phyloP scores from a whole-genome alignment of 2,113 vertebrate species.

The Balaeniceps rex region DNA sequence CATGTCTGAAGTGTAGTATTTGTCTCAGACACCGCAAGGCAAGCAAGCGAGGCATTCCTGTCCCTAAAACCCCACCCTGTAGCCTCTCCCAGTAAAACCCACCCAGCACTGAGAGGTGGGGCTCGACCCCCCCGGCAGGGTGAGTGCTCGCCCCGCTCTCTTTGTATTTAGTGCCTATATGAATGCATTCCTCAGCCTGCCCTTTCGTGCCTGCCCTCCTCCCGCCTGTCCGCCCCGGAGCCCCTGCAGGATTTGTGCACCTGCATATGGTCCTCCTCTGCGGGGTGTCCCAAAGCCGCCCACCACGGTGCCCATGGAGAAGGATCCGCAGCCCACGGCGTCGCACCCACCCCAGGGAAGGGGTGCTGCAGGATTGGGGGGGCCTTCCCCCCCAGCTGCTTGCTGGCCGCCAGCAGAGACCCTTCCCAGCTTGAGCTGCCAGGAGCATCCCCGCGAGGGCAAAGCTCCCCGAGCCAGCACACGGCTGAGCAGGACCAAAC shows the following conservation, averaged over 20 bases:
- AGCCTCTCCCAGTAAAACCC: neutral
- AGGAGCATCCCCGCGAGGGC: fast-evolving
- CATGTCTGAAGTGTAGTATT: fast-evolving
- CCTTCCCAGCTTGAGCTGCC: neutral
- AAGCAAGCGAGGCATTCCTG: neutral
- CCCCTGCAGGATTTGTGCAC: neutral
- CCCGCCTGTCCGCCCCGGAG: neutral
- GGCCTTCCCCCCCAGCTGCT: no score
- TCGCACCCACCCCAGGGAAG: neutral
- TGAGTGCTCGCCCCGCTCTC: neutral
- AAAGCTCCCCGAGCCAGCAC: neutral
- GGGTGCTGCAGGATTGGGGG: fast-evolving
- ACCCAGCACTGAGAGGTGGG: neutral
- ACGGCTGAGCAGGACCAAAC: neutral
- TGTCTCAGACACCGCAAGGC: neutral
- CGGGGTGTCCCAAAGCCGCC: neutral
- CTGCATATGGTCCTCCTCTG: fast-evolving
- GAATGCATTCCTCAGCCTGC: neutral
- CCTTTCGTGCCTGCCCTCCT: neutral
- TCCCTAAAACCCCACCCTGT: neutral
- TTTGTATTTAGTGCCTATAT: fast-evolving
- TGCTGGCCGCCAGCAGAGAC: neutral
- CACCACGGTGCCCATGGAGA: fast-evolving
- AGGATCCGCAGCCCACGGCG: neutral
- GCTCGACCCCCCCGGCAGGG: fast-evolving